Percentiles rank a stretch among this genome's conserved stretches.
phyloP scores from a whole-genome alignment of 2,797 vertebrate genomes.

The Morelia viridis region DNA sequence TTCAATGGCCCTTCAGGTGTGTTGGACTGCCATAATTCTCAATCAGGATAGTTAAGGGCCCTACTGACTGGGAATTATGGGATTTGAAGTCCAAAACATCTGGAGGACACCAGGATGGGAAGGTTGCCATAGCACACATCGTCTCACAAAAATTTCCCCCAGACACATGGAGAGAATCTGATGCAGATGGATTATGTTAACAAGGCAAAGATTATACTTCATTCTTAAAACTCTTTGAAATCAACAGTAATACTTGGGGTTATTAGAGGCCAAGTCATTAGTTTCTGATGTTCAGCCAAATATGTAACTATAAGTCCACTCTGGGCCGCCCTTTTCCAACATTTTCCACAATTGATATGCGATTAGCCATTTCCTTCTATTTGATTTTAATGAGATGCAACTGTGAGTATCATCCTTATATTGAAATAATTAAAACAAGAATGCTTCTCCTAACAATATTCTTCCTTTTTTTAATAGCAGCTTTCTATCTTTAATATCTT shows the following conservation, averaged over 20 bases:
- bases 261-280: constrained; percentile 15
- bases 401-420: constrained; percentile 7
- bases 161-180: constrained; percentile 15
- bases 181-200: constrained; percentile 2
- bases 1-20: not conserved
- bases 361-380: constrained; percentile 29
- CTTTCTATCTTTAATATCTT: not conserved
- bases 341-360: constrained; percentile 23
- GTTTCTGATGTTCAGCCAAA: constrained; percentile 35
- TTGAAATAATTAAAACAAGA: constrained; percentile 24
- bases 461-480: not conserved
- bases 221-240: constrained; percentile 31
- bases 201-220: not conserved
- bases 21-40: not conserved
- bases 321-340: constrained; percentile 21
- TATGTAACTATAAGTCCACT: constrained; percentile 25
- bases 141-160: constrained; percentile 54
- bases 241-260: constrained; percentile 19
- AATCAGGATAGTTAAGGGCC: not conserved
- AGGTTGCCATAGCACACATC: constrained; percentile 1
- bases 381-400: constrained; percentile 22
- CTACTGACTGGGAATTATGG: not conserved
- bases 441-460: not conserved
- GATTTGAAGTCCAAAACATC: not conserved
- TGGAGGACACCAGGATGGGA: not conserved